Percentiles rank a stretch among this genome's conserved stretches.
Evolutionary conservation across 2,113 vertebrate species (phyloP).

Genomic region (Pteronura brasiliensis): DNA sequence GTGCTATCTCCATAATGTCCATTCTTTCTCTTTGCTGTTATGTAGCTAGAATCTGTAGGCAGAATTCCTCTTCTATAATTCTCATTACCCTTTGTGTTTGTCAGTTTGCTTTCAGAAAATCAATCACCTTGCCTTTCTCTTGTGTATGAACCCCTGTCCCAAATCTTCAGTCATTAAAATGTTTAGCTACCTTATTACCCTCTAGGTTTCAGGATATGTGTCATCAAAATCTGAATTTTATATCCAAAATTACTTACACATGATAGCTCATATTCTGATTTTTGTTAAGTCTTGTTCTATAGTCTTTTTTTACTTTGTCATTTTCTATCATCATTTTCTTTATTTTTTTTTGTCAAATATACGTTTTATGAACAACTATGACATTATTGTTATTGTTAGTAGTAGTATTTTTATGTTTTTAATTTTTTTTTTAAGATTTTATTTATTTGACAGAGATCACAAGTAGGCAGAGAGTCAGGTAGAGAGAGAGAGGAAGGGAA

Average conservation of each 20-base stretch:
- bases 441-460: too few species aligned
- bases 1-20: neutral
- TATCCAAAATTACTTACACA: fast-evolving
- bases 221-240: neutral
- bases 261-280: neutral
- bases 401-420: neutral
- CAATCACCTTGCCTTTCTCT: neutral
- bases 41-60: too few species aligned
- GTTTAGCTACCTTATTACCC: neutral
- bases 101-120: neutral
- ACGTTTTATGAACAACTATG: neutral
- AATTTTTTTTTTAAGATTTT: too few species aligned
- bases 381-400: neutral
- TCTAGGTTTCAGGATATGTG: neutral
- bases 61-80: neutral
- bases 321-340: neutral
- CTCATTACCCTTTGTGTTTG: neutral
- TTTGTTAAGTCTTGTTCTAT: neutral
- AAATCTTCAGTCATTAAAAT: neutral
- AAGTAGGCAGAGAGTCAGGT: too few species aligned
- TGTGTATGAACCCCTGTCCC: neutral
- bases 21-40: neutral
- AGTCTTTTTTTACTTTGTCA: neutral
- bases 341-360: neutral
- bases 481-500: too few species aligned